phyloP scores from a whole-genome alignment of 2,797 vertebrate species.

The Sarcophilus harrisii region DNA sequence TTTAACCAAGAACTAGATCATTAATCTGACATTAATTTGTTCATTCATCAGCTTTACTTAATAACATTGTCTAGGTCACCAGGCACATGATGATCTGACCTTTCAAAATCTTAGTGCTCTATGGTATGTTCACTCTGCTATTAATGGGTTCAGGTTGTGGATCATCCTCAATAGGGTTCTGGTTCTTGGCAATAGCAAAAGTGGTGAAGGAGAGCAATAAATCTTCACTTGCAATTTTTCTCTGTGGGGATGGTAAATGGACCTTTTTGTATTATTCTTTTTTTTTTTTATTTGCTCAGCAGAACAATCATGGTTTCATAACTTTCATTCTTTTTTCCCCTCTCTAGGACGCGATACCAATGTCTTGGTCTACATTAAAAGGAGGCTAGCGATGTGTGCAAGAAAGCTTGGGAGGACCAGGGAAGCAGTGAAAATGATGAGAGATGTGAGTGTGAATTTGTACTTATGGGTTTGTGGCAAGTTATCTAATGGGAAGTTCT shows the following conservation, averaged over 20 bases:
- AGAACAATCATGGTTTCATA: conserved; percentile 41
- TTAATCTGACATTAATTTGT: neutral
- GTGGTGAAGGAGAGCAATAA: neutral
- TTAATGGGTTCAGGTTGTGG: conserved; percentile 18
- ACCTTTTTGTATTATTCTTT: conserved; percentile 27
- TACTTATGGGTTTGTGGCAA: conserved; percentile 16
- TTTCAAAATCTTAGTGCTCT: conserved; percentile 56
- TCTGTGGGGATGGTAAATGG: conserved; percentile 58
- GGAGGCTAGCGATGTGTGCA: conserved; percentile 98
- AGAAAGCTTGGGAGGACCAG: conserved; percentile 96
- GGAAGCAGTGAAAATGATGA: conserved; percentile 99
- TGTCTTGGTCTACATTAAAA: conserved; percentile 98
- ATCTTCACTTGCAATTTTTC: conserved; percentile 45
- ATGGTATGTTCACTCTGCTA: neutral
- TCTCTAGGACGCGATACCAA: conserved; percentile 96
- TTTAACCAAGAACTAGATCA: neutral
- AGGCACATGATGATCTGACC: conserved; percentile 48
- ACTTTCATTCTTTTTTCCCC: conserved; percentile 62
- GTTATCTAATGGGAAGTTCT: neutral
- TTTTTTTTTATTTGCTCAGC: conserved; percentile 49
- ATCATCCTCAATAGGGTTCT: neutral
- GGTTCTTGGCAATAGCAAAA: conserved; percentile 44
- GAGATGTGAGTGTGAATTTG: conserved; percentile 92
- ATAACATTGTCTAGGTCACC: conserved; percentile 41
- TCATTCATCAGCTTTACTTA: conserved; percentile 36